Percentiles rank a stretch among this genome's conserved stretches.
These are phyloP conservation scores for Spodoptera littoralis DNA, from an alignment of 2,888 invertebrate species.

Conservation along the genomic window DNA sequence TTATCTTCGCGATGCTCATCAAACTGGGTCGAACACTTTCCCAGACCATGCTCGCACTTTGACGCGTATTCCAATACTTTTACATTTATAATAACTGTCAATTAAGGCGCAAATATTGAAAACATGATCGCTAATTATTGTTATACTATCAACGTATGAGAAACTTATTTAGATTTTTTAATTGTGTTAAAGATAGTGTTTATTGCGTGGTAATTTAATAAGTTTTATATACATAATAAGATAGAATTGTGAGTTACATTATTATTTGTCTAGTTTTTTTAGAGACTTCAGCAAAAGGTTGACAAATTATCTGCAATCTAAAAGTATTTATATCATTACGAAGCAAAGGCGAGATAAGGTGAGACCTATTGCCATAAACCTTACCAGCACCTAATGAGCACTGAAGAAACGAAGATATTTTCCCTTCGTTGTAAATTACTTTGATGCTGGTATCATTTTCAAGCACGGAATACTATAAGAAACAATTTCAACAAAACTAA, in stretches of 20 bases:
- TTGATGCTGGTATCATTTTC: no score
- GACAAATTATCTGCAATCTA: no score
- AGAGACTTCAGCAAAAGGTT: no score
- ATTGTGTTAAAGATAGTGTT: slow-evolving; percentile 4
- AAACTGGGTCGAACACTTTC: slow-evolving; percentile 59
- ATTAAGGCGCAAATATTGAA: slow-evolving; percentile 7
- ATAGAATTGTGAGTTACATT: no score
- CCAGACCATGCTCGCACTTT: slow-evolving; percentile 43
- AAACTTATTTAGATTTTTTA: neutral
- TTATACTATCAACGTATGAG: slow-evolving; percentile 4
- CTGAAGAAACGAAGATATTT: no score
- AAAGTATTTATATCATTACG: no score
- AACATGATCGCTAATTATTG: slow-evolving; percentile 8
- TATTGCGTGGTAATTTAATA: neutral
- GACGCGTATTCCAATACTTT: slow-evolving; percentile 26
- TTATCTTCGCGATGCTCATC: slow-evolving; percentile 20
- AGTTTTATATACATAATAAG: neutral
- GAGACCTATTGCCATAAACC: no score
- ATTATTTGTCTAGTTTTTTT: no score
- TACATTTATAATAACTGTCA: slow-evolving; percentile 9
- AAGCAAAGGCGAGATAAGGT: no score
- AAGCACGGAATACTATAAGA: neutral
- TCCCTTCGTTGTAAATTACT: no score
- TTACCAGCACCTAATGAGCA: no score
- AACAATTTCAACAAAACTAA: no score